Evolutionary conservation across 64 coral and sea anemone genomes (phyloP).

Genomic region (Platygyra sinensis): DNA sequence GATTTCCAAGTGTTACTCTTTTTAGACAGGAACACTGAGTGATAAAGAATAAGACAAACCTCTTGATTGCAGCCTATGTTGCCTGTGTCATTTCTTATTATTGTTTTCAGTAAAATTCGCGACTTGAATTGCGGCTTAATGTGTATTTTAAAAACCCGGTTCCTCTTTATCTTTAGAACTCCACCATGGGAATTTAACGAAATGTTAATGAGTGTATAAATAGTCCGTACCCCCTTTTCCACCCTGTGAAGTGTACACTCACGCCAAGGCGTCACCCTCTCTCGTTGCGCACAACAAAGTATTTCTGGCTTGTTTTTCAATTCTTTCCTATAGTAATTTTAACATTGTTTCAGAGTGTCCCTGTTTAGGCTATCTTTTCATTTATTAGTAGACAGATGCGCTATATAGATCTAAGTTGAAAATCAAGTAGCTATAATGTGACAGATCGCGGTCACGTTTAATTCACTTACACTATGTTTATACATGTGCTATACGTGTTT

Average conservation of each 20-base stretch:
- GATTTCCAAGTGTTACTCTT: too few species aligned
- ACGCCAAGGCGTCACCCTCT: background rate
- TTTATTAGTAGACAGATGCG: background rate
- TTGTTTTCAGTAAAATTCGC: background rate
- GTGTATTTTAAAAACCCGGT: background rate
- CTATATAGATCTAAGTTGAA: background rate
- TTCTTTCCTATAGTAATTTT: background rate
- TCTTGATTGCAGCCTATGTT: too few species aligned
- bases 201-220: background rate
- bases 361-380: background rate
- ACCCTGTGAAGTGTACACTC: background rate
- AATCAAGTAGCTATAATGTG: background rate
- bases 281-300: background rate
- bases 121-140: too few species aligned
- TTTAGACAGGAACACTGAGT: too few species aligned
- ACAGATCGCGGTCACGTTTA: background rate
- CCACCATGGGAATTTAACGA: background rate
- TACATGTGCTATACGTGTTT: slow-evolving; percentile 17
- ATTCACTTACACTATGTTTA: background rate
- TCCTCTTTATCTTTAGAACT: background rate
- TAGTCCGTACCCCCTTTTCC: background rate
- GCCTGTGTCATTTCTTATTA: background rate
- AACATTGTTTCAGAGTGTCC: background rate
- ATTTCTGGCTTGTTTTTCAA: background rate
- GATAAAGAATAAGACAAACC: too few species aligned